These are phyloP conservation scores for Pseudorhiza aurosa DNA, from an alignment of 30 jellyfish, hydroid and myxozoan species.

Conservation along the genomic window DNA sequence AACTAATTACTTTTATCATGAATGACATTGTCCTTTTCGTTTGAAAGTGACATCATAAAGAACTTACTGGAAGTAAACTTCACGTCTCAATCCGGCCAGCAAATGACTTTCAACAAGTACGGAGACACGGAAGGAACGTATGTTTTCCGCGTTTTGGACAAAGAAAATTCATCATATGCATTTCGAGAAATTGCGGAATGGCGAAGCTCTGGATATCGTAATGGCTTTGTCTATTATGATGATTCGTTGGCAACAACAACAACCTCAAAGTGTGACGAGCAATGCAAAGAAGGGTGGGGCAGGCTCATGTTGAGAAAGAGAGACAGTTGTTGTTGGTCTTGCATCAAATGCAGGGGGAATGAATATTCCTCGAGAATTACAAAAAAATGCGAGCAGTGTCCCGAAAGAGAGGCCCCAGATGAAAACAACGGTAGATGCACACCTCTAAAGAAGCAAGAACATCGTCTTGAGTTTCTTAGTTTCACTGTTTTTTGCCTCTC, in stretches of 20 bases:
- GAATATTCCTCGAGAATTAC: conserved; percentile 50
- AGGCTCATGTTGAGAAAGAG: background rate
- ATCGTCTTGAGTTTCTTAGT: background rate
- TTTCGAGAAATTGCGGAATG: conserved; percentile 31
- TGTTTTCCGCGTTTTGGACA: conserved; percentile 15
- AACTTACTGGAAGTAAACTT: conserved; percentile 62
- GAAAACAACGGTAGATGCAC: conserved; percentile 29
- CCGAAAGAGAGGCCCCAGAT: conserved; percentile 28
- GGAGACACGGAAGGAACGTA: conserved; percentile 67
- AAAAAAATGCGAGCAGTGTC: conserved; percentile 58
- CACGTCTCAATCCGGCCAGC: conserved; percentile 67
- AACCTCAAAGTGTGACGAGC: conserved; percentile 14
- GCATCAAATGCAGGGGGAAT: conserved; percentile 68
- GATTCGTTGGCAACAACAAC: background rate
- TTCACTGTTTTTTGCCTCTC: conserved; percentile 24
- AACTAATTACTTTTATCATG: no score
- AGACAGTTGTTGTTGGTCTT: conserved; percentile 64
- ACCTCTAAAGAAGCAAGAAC: background rate
- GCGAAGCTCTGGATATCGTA: background rate
- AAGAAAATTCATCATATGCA: background rate
- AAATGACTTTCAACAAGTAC: conserved; percentile 45
- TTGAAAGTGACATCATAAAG: conserved; percentile 32
- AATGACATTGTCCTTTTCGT: no score
- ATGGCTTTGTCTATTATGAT: background rate
- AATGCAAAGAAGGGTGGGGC: conserved; percentile 58